Conservation (phyloP, 1,140 invertebrate genomes). For the Brachystomella parvula region DNA sequence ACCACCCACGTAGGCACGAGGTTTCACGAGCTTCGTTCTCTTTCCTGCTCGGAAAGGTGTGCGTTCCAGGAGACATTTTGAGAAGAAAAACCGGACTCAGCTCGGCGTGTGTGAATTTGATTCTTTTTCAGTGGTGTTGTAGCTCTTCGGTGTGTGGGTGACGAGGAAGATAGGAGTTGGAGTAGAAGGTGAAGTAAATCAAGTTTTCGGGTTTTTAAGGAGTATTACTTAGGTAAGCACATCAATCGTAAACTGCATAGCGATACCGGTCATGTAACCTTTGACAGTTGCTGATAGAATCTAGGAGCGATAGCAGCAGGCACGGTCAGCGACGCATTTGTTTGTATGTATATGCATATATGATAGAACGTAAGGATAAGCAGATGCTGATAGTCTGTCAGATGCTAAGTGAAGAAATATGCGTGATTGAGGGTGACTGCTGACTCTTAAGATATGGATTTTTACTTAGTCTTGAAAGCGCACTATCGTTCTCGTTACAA, state of each 20-base stretch:
- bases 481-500: not conserved
- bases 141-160: not conserved
- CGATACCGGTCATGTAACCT: not conserved
- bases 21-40: too few relatives aligned
- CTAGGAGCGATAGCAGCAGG: not conserved
- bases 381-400: not conserved
- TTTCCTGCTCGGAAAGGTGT: not conserved
- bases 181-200: not conserved
- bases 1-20: too few relatives aligned
- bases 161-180: not conserved
- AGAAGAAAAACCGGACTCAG: not conserved
- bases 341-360: too few relatives aligned
- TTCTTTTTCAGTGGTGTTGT: not conserved
- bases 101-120: not conserved
- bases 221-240: not conserved
- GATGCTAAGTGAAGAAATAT: not conserved
- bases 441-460: not conserved
- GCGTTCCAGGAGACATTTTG: conserved; percentile 9
- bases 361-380: too few relatives aligned
- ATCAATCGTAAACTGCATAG: not conserved
- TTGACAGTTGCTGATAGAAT: not conserved
- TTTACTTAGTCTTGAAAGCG: not conserved
- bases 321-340: too few relatives aligned
- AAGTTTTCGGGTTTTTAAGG: not conserved
- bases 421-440: not conserved